These are phyloP conservation scores for Volucella inanis DNA, from an alignment of 2,888 invertebrate genomes.

Conservation along the genomic window DNA sequence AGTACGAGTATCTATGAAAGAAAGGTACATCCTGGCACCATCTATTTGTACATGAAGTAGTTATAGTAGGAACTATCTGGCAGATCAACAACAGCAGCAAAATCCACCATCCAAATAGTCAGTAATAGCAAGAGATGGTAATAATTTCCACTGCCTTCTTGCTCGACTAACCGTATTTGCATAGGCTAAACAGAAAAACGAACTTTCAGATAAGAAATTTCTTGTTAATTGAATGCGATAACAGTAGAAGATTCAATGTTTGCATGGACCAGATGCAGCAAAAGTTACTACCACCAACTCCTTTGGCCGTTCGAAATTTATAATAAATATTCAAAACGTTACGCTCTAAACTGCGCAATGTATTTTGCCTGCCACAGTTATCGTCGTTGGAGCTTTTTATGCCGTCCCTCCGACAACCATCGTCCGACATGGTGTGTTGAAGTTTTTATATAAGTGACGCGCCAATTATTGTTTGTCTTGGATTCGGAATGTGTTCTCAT, in stretches of 20 bases:
- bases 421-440: slow-evolving; percentile 10
- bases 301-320: slow-evolving; percentile 51
- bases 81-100: slow-evolving; percentile 36
- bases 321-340: slow-evolving; percentile 68
- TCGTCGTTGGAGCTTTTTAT: slow-evolving; percentile 10
- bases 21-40: not conserved
- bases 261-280: slow-evolving; percentile 58
- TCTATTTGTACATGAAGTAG: not conserved
- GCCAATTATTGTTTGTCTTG: slow-evolving; percentile 46
- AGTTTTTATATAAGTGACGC: slow-evolving; percentile 19
- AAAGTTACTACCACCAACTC: slow-evolving; percentile 20
- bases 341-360: not conserved
- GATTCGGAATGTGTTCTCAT: slow-evolving; percentile 40
- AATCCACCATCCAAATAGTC: slow-evolving; percentile 22
- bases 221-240: slow-evolving; percentile 74
- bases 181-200: slow-evolving; percentile 41
- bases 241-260: slow-evolving; percentile 73
- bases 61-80: slow-evolving; percentile 5
- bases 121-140: slow-evolving; percentile 28
- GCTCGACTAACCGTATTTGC: slow-evolving; percentile 43
- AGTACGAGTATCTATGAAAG: not conserved
- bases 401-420: slow-evolving; percentile 17
- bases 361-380: not conserved
- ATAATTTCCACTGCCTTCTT: slow-evolving; percentile 33
- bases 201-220: slow-evolving; percentile 70